phyloP scores from a whole-genome alignment of 2,888 invertebrate species.

The Cataglyphis altisquamis region DNA sequence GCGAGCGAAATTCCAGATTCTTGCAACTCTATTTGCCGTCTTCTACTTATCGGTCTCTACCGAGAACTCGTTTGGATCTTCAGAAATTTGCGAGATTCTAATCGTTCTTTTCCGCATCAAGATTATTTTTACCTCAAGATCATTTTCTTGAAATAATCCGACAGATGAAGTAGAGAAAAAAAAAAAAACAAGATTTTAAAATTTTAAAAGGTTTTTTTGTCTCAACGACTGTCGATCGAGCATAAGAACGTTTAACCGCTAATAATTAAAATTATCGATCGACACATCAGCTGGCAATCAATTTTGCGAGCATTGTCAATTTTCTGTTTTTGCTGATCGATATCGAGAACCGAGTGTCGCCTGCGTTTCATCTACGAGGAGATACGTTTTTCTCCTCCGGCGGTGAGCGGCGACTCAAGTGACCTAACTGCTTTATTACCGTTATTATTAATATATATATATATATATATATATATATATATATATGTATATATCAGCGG shows the following conservation, averaged over 20 bases:
- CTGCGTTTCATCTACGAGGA: not conserved
- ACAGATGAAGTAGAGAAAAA: not conserved
- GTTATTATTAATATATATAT: conserved; percentile 41
- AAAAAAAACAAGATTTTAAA: not conserved
- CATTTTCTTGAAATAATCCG: not conserved
- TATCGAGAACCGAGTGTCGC: not conserved
- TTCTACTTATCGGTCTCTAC: not conserved
- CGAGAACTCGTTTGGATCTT: not conserved
- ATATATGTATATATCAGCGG: conserved; percentile 22
- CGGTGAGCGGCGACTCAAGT: conserved; percentile 25
- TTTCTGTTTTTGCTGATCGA: conserved; percentile 19
- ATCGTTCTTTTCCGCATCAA: not conserved
- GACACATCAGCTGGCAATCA: not conserved
- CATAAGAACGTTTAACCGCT: not conserved
- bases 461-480: conserved; percentile 19
- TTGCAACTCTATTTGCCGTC: conserved; percentile 11
- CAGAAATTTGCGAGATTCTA: not conserved
- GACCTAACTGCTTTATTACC: conserved; percentile 41
- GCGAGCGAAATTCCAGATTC: conserved; percentile 65
- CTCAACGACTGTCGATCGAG: not conserved
- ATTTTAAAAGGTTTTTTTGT: not conserved
- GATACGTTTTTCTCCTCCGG: not conserved
- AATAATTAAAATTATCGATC: conserved; percentile 3
- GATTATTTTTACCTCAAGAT: too few species aligned
- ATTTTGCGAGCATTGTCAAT: not conserved